These are phyloP conservation scores for Napeogenes inachia DNA, from an alignment of 2,888 invertebrate species.

Conservation along the genomic window DNA sequence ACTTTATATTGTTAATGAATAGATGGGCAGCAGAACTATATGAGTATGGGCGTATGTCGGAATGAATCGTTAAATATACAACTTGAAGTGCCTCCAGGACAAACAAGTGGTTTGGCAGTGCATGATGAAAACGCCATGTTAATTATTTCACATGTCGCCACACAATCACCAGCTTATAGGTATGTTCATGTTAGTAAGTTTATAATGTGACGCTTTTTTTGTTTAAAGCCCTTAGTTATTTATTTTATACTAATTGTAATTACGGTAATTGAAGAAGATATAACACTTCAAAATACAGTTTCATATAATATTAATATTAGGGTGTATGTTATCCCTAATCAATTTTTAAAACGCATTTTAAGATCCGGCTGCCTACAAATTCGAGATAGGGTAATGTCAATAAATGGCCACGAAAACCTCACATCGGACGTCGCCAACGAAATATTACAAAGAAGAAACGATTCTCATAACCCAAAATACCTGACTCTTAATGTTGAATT, in stretches of 20 bases:
- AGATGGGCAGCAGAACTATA: conserved; percentile 65
- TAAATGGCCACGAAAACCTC: conserved; percentile 87
- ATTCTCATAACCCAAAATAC: conserved; percentile 78
- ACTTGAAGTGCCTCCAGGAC: conserved; percentile 68
- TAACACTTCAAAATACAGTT: too few species aligned
- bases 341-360: not conserved
- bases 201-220: too few species aligned
- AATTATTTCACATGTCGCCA: conserved; percentile 63
- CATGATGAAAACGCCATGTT: conserved; percentile 61
- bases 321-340: too few species aligned
- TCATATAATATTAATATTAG: too few species aligned
- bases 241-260: too few species aligned
- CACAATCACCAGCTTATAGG: conserved; percentile 70
- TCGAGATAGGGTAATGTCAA: conserved; percentile 89
- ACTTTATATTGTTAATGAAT: conserved; percentile 10
- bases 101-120: conserved; percentile 64
- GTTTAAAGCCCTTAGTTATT: too few species aligned
- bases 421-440: conserved; percentile 79
- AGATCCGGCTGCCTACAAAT: conserved; percentile 86
- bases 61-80: conserved; percentile 67
- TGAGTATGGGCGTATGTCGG: conserved; percentile 68
- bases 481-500: conserved; percentile 91
- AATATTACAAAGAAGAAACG: conserved; percentile 75
- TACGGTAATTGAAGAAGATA: too few species aligned
- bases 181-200: conserved; percentile 30